Evolutionary conservation across 2,797 vertebrate species (phyloP).

Genomic region (Malacoraja senta): DNA sequence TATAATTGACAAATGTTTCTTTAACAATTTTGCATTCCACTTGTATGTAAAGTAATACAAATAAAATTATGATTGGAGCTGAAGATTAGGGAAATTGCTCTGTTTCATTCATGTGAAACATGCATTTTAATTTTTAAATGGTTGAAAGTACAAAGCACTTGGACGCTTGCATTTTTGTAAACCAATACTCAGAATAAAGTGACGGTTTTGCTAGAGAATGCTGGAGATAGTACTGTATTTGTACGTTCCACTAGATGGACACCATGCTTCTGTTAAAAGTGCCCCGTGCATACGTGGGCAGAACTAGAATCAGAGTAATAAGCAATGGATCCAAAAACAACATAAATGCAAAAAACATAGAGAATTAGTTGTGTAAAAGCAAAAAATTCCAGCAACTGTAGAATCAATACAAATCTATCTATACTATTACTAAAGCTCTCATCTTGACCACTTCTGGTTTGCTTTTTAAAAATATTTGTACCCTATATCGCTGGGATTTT

Average conservation of each 20-base stretch:
- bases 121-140: neutral
- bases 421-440: no score
- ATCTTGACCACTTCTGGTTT: no score
- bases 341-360: no score
- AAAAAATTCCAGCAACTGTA: neutral
- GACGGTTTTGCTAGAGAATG: neutral
- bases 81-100: neutral
- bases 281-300: no score
- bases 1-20: neutral
- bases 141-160: neutral
- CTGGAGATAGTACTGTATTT: neutral
- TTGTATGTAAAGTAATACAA: neutral
- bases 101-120: neutral
- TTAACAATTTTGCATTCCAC: neutral
- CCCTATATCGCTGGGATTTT: no score
- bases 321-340: neutral
- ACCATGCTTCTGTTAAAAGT: slow-evolving; percentile 5
- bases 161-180: neutral
- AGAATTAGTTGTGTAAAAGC: neutral
- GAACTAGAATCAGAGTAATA: neutral
- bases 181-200: neutral
- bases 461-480: no score
- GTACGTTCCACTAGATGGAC: slow-evolving; percentile 28
- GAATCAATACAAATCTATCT: neutral
- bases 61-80: neutral